Base-by-base conservation (phyloP, 1,140 invertebrate species). In the Bacillus rossius region DNA sequence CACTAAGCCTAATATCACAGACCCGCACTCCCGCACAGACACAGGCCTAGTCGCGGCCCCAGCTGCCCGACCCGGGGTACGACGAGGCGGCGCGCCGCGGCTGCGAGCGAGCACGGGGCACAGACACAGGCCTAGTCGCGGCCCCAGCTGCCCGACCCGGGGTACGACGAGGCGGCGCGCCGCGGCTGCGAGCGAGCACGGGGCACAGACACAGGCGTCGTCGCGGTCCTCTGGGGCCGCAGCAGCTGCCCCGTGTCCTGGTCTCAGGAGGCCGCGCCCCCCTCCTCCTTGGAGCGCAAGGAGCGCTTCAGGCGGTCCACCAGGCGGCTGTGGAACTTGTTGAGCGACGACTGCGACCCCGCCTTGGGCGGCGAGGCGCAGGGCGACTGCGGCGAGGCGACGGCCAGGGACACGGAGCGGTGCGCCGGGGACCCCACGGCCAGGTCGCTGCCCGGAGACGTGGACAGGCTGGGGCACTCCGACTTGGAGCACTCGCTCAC, bases 311-410 rank as follows among this genome's bases (percentile, higher is more conserved):
- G 72, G 73, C 91, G 91, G 71, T 92, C 89, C 60, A 93, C 85
- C 65, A 93, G 79, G 59, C 88, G 82, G 70, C 81, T 85, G 79
- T 92, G 89, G 72, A 93, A 92, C 76, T 92, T 92, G 64, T 89
- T 90, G 61, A 88, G 73, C 58, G 87, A 88, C 65, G 75, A 65
- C 68, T 71, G 70, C 62, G 72, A 69, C 67, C 76, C 72, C 64
- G 75, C 80, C 70, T 83, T 83, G 71, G 79, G 77, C 54, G 77
- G 84, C 29, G 83, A 82, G 16, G 79, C 81, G 22, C 84, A 82
- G 73, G 72, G 78, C 70, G 67, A 75, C 69, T 73, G 82, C n/a
- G 59, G 41, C 40, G 40, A 14, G 25, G 42, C 62, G 77, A 68
- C 68, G 55, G 71, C 77, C 60, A 82, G 71, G 3, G 84, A 83